Evolutionary conservation across 2,113 vertebrate genomes (phyloP).

Genomic region (Grammomys dolichurus): DNA sequence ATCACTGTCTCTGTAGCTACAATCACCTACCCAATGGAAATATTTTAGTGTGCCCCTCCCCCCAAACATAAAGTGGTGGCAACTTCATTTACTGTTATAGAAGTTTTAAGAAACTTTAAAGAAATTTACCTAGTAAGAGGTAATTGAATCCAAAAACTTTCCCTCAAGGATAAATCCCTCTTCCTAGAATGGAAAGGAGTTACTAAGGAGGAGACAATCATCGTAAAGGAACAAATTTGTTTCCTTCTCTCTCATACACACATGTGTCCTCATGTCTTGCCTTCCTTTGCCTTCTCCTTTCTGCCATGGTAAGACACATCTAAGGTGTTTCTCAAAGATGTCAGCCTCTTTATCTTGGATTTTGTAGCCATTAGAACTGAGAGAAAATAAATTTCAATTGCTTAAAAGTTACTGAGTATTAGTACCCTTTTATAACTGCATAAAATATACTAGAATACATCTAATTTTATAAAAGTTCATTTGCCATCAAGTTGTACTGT

Average conservation of each 20-base stretch:
- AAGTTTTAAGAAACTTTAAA: not conserved
- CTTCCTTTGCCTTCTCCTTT: not conserved
- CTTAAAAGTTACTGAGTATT: not conserved
- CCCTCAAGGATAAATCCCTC: not conserved
- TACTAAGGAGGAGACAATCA: too few species aligned
- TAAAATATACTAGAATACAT: not conserved
- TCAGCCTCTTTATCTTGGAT: not conserved
- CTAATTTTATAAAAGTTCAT: not conserved
- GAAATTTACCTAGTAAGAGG: not conserved
- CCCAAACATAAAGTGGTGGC: not conserved
- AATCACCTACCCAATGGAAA: not conserved
- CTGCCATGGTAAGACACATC: not conserved
- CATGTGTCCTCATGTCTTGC: rapidly evolving
- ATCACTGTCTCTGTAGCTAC: not conserved
- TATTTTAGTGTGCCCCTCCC: not conserved
- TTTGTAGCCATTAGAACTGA: not conserved
- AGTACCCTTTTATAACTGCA: not conserved
- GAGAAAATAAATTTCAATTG: not conserved
- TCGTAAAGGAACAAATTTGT: not conserved
- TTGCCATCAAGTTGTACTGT: not conserved
- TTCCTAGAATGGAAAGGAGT: too few species aligned
- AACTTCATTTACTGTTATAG: not conserved
- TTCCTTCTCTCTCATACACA: not conserved
- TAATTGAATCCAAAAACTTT: not conserved
- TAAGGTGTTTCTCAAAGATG: too few species aligned